phyloP scores from a whole-genome alignment of 2,113 vertebrate genomes.

The Eira barbara region DNA sequence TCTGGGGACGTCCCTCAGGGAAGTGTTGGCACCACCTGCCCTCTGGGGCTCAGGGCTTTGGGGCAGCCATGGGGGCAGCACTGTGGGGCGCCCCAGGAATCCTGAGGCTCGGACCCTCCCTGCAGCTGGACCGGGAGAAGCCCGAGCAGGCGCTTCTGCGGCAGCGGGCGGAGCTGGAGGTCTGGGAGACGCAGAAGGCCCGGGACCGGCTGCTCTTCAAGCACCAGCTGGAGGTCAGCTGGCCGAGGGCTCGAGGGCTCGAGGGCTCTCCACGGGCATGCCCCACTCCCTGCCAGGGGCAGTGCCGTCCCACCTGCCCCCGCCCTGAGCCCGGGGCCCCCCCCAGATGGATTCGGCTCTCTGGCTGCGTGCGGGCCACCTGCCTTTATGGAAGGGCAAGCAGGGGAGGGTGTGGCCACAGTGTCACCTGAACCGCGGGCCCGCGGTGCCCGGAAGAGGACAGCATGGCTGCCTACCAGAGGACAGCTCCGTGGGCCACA shows the following conservation, averaged over 20 bases:
- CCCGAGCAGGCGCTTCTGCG: constrained; percentile 58
- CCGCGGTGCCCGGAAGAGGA: rapidly evolving
- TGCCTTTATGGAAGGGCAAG: neutral
- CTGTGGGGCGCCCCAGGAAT: rapidly evolving
- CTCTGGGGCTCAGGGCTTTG: too few relatives aligned
- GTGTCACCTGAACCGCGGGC: neutral
- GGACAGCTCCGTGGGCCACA: rapidly evolving
- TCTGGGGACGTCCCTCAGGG: rapidly evolving
- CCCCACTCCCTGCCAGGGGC: too few relatives aligned
- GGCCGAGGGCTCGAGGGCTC: neutral
- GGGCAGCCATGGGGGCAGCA: neutral
- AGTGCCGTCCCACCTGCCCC: too few relatives aligned
- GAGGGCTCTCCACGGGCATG: neutral
- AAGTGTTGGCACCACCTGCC: neutral
- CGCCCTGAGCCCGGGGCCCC: neutral
- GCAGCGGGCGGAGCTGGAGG: constrained; percentile 66
- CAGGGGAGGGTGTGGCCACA: rapidly evolving
- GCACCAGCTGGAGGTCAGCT: constrained; percentile 50
- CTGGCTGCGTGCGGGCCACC: neutral
- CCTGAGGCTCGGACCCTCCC: neutral
- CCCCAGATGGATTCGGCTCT: rapidly evolving
- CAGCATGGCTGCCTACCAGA: neutral
- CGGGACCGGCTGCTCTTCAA: constrained; percentile 63
- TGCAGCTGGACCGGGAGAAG: constrained; percentile 52
- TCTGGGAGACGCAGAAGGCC: constrained; percentile 65